A percentile compares a stretch with the other conserved stretches of the same genome.
These are phyloP conservation scores for Papilio xuthus DNA, from an alignment of 1,140 invertebrate species.

Conservation along the genomic window DNA sequence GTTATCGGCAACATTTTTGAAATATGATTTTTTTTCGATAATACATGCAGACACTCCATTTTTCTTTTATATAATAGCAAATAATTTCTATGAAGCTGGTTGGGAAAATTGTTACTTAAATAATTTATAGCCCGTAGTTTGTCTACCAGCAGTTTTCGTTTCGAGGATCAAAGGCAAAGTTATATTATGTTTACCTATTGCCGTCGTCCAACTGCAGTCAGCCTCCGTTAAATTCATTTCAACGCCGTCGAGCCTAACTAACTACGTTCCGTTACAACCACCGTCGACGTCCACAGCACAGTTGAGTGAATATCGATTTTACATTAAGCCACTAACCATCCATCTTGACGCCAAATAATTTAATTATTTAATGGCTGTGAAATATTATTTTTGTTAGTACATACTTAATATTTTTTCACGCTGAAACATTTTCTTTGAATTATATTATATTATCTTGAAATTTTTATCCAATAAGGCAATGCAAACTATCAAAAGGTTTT, in stretches of 20 bases:
- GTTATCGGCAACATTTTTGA: no score
- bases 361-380: not conserved
- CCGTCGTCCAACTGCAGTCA: not conserved
- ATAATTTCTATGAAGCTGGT: not conserved
- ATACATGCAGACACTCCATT: no score
- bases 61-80: not conserved
- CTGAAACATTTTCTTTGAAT: no score
- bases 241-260: not conserved
- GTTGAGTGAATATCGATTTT: constrained; percentile 7
- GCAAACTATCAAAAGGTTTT: not conserved
- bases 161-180: not conserved
- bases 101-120: not conserved
- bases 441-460: not conserved
- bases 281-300: not conserved
- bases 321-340: not conserved
- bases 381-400: no score
- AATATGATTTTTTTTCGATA: no score
- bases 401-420: no score
- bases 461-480: not conserved
- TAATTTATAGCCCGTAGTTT: not conserved
- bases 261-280: not conserved
- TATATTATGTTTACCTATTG: not conserved
- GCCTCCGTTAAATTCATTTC: not conserved
- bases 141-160: not conserved
- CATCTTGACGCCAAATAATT: not conserved